Percentiles rank a stretch among this genome's conserved stretches.
Evolutionary conservation across 2,888 invertebrate species (phyloP).

Genomic region (Harpalus rufipes): DNA sequence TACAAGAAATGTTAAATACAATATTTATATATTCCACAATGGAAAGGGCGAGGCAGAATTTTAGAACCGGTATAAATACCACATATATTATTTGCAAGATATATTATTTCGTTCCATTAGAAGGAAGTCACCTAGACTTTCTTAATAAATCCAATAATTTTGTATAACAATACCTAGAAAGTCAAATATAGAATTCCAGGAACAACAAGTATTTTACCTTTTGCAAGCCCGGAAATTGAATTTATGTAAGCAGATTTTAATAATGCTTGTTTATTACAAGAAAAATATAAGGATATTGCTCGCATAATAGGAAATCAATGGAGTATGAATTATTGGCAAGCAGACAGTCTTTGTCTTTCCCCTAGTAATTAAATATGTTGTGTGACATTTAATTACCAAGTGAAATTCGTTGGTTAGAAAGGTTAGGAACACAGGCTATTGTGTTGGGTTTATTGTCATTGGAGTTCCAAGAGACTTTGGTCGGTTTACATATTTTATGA

Average conservation of each 20-base stretch:
- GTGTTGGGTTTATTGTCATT: constrained; percentile 52
- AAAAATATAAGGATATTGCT: not conserved
- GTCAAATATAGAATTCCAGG: too few relatives aligned
- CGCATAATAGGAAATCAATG: constrained; percentile 31
- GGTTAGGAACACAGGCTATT: constrained; percentile 40
- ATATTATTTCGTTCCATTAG: too few relatives aligned
- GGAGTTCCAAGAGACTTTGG: constrained; percentile 32
- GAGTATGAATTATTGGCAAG: constrained; percentile 38
- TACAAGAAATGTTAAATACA: too few relatives aligned
- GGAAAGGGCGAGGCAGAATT: too few relatives aligned
- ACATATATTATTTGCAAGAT: too few relatives aligned
- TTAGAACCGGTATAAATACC: too few relatives aligned
- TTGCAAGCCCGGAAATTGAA: not conserved
- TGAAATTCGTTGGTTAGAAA: constrained; percentile 27
- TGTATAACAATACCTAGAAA: too few relatives aligned
- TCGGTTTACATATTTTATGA: constrained; percentile 62
- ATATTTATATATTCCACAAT: too few relatives aligned
- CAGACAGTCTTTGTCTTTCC: constrained; percentile 15
- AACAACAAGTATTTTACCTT: not conserved
- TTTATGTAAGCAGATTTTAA: not conserved
- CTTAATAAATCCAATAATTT: too few relatives aligned
- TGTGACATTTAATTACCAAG: constrained; percentile 62
- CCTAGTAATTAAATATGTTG: constrained; percentile 60
- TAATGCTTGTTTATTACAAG: not conserved
- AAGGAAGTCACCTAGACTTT: too few relatives aligned